Evolutionary conservation across 2,888 invertebrate species (phyloP), one percentile per base, ranked within the genome.

Genomic region (Eilema sororculum): DNA sequence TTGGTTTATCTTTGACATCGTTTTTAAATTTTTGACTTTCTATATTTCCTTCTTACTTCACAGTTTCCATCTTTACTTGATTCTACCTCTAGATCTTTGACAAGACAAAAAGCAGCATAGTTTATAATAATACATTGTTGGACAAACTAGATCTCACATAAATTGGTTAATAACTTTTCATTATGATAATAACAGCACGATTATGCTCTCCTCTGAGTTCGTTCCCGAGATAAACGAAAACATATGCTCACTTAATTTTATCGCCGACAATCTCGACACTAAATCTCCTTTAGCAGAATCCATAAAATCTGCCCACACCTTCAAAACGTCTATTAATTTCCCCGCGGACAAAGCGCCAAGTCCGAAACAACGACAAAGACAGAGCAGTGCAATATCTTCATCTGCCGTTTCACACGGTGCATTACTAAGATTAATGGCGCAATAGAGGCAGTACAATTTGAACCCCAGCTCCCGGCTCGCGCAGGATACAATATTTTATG

Each of bases 401-500:
- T 92, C 89, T 91, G 89, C 87, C 89, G 90, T 89, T 92, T 91
- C 92, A 90, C 92, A 90, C 91, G 91, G 85, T 89, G 90, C 90
- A 89, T 89, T 89, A 92, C 92, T 87, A 89, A 93, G 94, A 94
- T 93, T 90, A 93, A 94, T 93, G 91, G 86, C 83, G 91, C 91
- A 91, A 92, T 92, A 92, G 92, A 91, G 88, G 88, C 91, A 87
- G 90, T 88, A 91, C 92, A 93, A 93, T 94, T 93, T 90, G 93
- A 92, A 89, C 92, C 89, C 89, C 87, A 86, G 87, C 89, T 91
- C 87, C 88, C 91, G 90, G 85, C 86, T 87, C 87, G 86, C 88
- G 89, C 94, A 95, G 95, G 95, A 95, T 95, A 93, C 93, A 93
- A 95, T 95, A 95, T 95, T 94, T 95, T 93, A 95, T 89, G 93